phyloP scores from a whole-genome alignment of 2,888 invertebrate species.

The Epicampocera succincta region DNA sequence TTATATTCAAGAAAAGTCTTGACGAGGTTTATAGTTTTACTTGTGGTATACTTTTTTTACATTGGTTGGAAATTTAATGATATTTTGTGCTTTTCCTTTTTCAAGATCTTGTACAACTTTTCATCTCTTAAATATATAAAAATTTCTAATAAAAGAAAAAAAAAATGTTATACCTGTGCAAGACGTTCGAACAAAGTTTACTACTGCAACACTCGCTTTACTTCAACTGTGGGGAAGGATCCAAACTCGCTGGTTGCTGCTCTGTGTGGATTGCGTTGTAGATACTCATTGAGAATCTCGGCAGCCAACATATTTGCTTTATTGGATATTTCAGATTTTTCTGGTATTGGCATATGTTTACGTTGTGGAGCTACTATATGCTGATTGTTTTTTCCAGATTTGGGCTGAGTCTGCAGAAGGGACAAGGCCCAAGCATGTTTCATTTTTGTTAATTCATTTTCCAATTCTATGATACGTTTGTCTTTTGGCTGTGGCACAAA shows the following conservation, averaged over 20 bases:
- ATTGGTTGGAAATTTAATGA: neutral
- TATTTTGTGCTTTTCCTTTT: conserved; percentile 59
- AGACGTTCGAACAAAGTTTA: conserved; percentile 53
- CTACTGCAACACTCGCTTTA: conserved; percentile 78
- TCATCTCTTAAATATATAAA: conserved; percentile 46
- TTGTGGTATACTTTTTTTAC: conserved; percentile 37
- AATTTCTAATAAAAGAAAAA: conserved; percentile 18
- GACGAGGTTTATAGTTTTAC: conserved; percentile 41
- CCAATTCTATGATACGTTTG: conserved; percentile 82
- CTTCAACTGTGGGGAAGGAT: conserved; percentile 80
- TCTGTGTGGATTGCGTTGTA: conserved; percentile 81
- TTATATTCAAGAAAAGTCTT: conserved; percentile 64
- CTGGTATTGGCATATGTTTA: conserved; percentile 75
- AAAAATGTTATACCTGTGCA: conserved; percentile 46
- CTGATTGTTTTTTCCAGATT: conserved; percentile 66
- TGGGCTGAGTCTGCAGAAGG: conserved; percentile 75
- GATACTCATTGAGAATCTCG: conserved; percentile 80
- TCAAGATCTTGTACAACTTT: conserved; percentile 16
- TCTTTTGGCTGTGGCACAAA: conserved; percentile 82
- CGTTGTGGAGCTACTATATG: conserved; percentile 74
- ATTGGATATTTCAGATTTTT: conserved; percentile 75
- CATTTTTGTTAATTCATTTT: conserved; percentile 83
- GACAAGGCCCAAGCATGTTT: conserved; percentile 82
- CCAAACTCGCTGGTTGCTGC: conserved; percentile 79
- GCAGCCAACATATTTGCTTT: conserved; percentile 80